These are phyloP conservation scores for Crotalus horridus DNA, from an alignment of 2,113 vertebrate genomes.

Conservation along the genomic window DNA sequence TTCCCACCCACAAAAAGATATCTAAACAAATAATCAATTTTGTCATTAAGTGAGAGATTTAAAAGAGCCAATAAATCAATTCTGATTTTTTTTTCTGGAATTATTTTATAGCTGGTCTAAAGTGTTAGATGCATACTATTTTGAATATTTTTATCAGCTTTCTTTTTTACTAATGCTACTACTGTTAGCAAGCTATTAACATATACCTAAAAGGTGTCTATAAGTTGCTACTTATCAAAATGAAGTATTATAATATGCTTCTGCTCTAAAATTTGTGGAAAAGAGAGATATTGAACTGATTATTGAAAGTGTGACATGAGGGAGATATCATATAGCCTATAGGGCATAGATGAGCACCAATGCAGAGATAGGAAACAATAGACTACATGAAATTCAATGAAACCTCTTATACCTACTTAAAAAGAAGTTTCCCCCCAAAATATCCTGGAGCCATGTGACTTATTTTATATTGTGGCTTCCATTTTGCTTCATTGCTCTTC, in stretches of 20 bases:
- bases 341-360: neutral
- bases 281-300: neutral
- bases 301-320: neutral
- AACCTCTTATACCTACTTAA: neutral
- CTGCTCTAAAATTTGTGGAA: neutral
- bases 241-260: neutral
- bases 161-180: neutral
- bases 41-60: too few relatives aligned
- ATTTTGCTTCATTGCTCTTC: neutral
- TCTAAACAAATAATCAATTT: too few relatives aligned
- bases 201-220: neutral
- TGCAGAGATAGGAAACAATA: neutral
- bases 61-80: neutral
- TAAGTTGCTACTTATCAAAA: neutral
- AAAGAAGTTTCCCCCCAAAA: neutral
- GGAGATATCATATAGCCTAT: neutral
- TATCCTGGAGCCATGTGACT: neutral
- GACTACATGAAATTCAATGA: neutral
- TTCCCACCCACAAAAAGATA: too few relatives aligned
- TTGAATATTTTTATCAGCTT: neutral
- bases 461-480: neutral
- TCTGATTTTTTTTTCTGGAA: neutral
- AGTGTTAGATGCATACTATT: neutral
- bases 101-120: neutral
- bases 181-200: neutral